These are phyloP conservation scores for Tachycineta bicolor DNA, from an alignment of 2,113 vertebrate species.

Conservation along the genomic window DNA sequence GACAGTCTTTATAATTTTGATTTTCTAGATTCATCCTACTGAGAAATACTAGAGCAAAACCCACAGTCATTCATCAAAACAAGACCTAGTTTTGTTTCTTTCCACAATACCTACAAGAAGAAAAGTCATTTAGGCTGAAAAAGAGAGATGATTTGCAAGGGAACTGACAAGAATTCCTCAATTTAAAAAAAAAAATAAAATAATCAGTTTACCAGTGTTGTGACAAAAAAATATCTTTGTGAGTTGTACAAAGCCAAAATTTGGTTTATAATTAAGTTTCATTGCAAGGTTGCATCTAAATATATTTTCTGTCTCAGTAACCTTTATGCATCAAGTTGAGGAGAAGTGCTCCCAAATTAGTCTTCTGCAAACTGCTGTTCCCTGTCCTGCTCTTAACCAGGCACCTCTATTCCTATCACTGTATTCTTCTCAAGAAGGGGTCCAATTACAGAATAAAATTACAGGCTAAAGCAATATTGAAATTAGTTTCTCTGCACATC, in stretches of 20 bases:
- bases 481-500: not conserved
- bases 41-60: not conserved
- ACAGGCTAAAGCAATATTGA: not conserved
- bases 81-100: not conserved
- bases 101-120: not conserved
- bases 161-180: not conserved
- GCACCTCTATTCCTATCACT: not conserved
- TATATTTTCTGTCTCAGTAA: not conserved
- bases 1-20: not conserved
- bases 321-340: not conserved
- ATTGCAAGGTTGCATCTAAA: not conserved
- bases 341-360: not conserved
- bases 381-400: not conserved
- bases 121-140: not conserved
- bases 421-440: not conserved
- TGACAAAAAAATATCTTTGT: not conserved
- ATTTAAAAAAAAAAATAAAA: not conserved
- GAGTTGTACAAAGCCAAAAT: not conserved
- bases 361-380: not conserved
- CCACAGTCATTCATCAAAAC: not conserved
- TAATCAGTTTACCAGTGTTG: not conserved
- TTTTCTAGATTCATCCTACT: not conserved
- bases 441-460: not conserved
- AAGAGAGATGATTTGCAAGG: not conserved
- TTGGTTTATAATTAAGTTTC: not conserved